These are phyloP conservation scores for Drosophila bifasciata DNA, from an alignment of 1,140 invertebrate species.

Conservation along the genomic window DNA sequence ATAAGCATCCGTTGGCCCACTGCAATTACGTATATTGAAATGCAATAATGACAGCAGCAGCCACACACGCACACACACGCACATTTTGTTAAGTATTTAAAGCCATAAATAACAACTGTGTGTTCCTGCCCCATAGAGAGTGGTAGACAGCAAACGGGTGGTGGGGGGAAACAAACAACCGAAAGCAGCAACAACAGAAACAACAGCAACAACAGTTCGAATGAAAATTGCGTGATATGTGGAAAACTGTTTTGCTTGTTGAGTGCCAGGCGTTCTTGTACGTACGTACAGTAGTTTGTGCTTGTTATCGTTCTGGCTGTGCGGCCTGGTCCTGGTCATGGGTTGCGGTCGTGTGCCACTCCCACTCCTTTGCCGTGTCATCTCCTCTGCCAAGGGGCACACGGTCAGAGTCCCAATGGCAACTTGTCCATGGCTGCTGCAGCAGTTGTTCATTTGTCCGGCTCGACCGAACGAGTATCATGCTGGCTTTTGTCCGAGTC, in stretches of 20 bases:
- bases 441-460: constrained; percentile 74
- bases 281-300: too few species aligned
- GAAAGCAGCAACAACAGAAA: constrained; percentile 15
- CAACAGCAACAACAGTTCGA: constrained; percentile 42
- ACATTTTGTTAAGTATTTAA: constrained; percentile 43
- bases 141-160: background rate
- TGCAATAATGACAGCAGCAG: constrained; percentile 32
- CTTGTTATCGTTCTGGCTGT: constrained; percentile 64
- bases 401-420: constrained; percentile 42
- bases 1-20: constrained; percentile 26
- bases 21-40: constrained; percentile 42
- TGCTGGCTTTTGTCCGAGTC: constrained; percentile 50
- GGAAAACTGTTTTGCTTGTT: constrained; percentile 74
- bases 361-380: background rate
- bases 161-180: constrained; percentile 1
- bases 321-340: constrained; percentile 29
- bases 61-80: background rate
- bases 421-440: constrained; percentile 59
- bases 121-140: too few species aligned
- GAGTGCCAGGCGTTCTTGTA: constrained; percentile 48
- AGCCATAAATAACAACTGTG: constrained; percentile 65
- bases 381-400: constrained; percentile 5
- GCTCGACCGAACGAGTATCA: constrained; percentile 64
- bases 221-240: constrained; percentile 69
- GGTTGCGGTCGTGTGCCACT: constrained; percentile 52